Evolutionary conservation across 1,140 invertebrate genomes (phyloP).

Genomic region (Eulimnadia texana): DNA sequence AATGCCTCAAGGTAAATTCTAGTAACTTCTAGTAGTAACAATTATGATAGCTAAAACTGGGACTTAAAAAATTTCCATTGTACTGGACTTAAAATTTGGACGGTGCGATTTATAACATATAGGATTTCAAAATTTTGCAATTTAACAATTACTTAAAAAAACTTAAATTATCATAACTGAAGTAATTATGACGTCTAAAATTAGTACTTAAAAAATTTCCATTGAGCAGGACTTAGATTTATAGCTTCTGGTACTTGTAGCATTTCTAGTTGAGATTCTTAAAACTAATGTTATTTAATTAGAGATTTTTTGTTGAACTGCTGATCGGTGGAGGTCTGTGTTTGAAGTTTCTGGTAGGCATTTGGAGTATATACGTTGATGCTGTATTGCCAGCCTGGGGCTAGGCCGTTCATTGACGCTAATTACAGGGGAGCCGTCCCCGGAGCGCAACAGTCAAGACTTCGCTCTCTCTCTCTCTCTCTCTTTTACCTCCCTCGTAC

Average conservation of each 20-base stretch:
- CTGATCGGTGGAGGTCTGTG: neutral
- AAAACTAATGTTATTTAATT: neutral
- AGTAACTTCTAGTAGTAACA: no score
- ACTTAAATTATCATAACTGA: no score
- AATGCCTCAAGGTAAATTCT: neutral
- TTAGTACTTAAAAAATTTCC: no score
- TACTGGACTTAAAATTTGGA: no score
- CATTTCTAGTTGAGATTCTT: neutral
- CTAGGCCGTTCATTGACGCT: conserved; percentile 13
- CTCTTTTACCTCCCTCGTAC: neutral
- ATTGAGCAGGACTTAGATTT: neutral
- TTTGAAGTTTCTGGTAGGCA: neutral
- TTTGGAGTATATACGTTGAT: neutral
- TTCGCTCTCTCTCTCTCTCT: conserved; percentile 4
- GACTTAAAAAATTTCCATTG: no score
- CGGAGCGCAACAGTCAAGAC: conserved; percentile 5
- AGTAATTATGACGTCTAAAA: no score
- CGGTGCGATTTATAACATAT: no score
- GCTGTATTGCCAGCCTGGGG: neutral
- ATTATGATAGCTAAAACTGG: no score
- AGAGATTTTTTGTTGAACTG: neutral
- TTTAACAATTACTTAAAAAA: no score
- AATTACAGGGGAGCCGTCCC: conserved; percentile 10
- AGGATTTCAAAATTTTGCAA: no score
- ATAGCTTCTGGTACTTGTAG: neutral